Conservation (phyloP, 2,888 invertebrate genomes). For the Siphonodentalium dalli region DNA sequence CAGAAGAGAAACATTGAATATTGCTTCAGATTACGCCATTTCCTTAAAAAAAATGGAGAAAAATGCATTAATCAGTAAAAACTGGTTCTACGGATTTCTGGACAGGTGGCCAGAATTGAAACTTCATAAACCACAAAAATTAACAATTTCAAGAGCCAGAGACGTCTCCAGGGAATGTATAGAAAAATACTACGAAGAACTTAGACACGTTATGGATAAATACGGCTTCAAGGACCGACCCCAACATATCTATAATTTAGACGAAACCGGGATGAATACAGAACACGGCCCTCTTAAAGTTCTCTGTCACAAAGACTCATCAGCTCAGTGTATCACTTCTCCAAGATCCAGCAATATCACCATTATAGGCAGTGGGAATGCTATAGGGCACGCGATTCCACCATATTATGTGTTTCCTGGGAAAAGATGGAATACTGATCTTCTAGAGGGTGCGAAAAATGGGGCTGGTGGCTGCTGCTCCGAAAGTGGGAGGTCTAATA, state of each 20-base stretch:
- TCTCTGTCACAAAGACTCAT: slow-evolving; percentile 12
- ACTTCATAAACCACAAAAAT: slow-evolving; percentile 18
- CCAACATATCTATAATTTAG: slow-evolving; percentile 19
- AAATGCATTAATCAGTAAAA: slow-evolving; percentile 15
- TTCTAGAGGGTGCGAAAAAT: slow-evolving; percentile 11
- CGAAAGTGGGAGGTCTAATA: slow-evolving; percentile 25
- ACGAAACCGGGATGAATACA: slow-evolving; percentile 25
- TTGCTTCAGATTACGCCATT: slow-evolving; percentile 29
- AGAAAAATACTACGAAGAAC: slow-evolving; percentile 20
- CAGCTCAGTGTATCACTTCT: slow-evolving; percentile 14
- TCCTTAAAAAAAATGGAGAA: slow-evolving; percentile 11
- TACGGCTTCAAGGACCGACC: slow-evolving; percentile 17
- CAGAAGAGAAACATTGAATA: slow-evolving; percentile 20
- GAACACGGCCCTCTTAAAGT: slow-evolving; percentile 25
- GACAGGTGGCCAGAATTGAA: slow-evolving; percentile 22
- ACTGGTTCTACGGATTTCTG: slow-evolving; percentile 25
- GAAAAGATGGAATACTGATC: slow-evolving; percentile 22
- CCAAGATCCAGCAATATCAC: slow-evolving; percentile 16
- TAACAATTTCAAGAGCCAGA: slow-evolving; percentile 17
- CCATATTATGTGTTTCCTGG: slow-evolving; percentile 27
- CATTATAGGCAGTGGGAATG: slow-evolving; percentile 22
- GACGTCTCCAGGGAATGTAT: slow-evolving; percentile 13
- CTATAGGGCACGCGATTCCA: slow-evolving; percentile 21
- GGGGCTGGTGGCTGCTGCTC: slow-evolving; percentile 25
- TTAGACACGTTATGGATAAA: not conserved